phyloP scores from a whole-genome alignment of 2,888 invertebrate genomes.

The Celastrina argiolus region DNA sequence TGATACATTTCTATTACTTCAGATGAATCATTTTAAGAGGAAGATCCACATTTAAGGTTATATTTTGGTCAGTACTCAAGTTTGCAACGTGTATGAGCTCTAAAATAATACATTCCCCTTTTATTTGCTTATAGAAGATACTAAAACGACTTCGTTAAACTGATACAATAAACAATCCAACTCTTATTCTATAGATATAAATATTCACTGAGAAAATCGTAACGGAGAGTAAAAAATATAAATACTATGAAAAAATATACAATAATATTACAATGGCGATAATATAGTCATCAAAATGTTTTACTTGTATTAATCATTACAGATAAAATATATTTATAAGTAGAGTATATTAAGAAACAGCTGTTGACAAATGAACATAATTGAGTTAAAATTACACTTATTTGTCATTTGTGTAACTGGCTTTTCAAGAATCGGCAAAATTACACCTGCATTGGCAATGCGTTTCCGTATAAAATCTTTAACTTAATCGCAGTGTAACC shows the following conservation, averaged over 20 bases:
- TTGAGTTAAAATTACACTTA: constrained; percentile 1
- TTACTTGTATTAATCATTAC: no score
- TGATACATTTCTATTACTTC: no score
- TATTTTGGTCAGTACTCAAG: no score
- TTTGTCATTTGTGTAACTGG: constrained; percentile 5
- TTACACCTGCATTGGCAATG: neutral
- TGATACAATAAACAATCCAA: constrained; percentile 1
- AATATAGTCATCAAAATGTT: no score
- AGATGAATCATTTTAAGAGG: no score
- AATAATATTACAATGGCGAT: no score
- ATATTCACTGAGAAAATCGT: no score
- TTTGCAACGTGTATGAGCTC: neutral
- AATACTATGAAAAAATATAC: no score
- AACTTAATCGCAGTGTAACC: neutral
- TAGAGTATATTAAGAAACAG: neutral
- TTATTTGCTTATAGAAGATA: neutral
- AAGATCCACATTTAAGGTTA: neutral
- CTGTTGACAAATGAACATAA: constrained; percentile 2
- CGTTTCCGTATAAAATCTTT: neutral
- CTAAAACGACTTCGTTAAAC: neutral
- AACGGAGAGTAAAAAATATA: no score
- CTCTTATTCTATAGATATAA: no score
- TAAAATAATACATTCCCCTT: neutral
- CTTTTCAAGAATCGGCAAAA: neutral
- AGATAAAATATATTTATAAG: neutral